Evolutionary conservation across 2,113 vertebrate species (phyloP).

Genomic region (Otis tarda): DNA sequence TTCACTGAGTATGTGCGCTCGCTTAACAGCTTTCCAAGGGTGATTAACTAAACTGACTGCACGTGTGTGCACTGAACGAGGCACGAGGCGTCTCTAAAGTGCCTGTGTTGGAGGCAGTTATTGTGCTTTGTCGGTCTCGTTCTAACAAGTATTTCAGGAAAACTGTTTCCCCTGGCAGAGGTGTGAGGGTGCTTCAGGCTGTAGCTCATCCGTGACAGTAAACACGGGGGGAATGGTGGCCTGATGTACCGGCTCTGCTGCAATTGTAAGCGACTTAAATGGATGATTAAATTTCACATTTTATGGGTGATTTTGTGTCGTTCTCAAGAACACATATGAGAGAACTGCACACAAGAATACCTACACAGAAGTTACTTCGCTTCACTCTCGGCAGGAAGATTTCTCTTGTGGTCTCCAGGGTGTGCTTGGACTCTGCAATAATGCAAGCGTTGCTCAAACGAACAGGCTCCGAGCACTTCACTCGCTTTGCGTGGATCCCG

Average conservation of each 20-base stretch:
- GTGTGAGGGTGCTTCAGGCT: not conserved
- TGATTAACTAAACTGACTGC: not conserved
- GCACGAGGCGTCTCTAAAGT: not conserved
- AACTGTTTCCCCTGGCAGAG: not conserved
- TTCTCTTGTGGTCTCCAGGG: not conserved
- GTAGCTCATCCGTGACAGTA: not conserved
- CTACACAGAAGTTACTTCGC: fast-evolving
- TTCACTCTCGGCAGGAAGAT: not conserved
- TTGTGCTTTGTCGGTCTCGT: not conserved
- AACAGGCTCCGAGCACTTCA: fast-evolving
- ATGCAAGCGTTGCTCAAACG: fast-evolving
- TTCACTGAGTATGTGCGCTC: not conserved
- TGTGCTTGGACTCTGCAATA: not conserved
- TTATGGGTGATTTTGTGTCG: not conserved
- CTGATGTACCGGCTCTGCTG: not conserved
- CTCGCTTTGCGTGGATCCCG: fast-evolving
- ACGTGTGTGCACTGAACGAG: fast-evolving
- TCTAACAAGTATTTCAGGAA: not conserved
- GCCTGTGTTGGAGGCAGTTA: not conserved
- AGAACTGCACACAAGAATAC: not conserved
- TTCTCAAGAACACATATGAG: not conserved
- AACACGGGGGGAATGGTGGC: fast-evolving
- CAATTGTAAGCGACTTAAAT: fast-evolving
- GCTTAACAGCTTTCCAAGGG: not conserved
- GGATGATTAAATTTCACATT: too few species aligned